These are phyloP conservation scores for Bombus difficillimus DNA, from an alignment of 1,140 invertebrate genomes.

Conservation along the genomic window DNA sequence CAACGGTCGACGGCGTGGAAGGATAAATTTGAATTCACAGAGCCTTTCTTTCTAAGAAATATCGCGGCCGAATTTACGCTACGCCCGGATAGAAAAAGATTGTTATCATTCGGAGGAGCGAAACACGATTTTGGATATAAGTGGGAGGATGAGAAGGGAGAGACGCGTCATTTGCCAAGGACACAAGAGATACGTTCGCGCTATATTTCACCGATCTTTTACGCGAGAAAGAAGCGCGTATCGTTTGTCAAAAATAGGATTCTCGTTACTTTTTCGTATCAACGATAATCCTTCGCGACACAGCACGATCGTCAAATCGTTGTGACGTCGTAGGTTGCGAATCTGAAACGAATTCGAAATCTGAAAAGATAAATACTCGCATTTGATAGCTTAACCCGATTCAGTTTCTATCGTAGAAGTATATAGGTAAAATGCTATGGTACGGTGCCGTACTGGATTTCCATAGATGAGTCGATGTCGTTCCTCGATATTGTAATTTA, in stretches of 20 bases:
- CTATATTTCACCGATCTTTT: background rate
- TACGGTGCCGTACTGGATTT: too few relatives aligned
- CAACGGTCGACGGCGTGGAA: background rate
- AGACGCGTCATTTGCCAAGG: background rate
- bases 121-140: constrained; percentile 2
- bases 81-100: constrained; percentile 18
- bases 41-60: background rate
- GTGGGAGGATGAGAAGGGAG: background rate
- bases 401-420: background rate
- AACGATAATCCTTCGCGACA: too few relatives aligned
- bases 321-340: background rate
- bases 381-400: background rate
- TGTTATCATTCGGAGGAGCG: constrained; percentile 2
- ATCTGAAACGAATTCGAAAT: background rate
- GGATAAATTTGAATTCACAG: constrained; percentile 44
- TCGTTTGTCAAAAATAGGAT: background rate
- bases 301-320: background rate
- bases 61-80: constrained; percentile 23
- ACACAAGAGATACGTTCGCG: background rate
- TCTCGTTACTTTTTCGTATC: too few relatives aligned
- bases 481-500: too few relatives aligned
- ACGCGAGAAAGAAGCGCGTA: too few relatives aligned
- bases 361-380: background rate
- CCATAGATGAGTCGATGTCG: too few relatives aligned
- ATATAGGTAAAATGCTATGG: background rate